phyloP scores from a whole-genome alignment of 2,797 vertebrate species.

The Cossypha caffra region DNA sequence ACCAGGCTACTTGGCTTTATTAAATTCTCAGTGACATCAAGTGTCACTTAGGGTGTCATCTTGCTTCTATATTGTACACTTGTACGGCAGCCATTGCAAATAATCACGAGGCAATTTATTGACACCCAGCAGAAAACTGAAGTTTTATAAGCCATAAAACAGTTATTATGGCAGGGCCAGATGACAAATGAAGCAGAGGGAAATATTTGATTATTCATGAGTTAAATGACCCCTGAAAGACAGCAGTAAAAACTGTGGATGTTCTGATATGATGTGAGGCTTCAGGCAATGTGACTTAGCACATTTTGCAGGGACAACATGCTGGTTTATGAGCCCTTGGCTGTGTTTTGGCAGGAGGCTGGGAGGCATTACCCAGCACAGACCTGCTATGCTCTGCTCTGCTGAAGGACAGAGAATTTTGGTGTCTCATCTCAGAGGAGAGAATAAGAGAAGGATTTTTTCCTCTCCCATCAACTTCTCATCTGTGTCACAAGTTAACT shows the following conservation, averaged over 20 bases:
- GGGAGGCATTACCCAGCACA: not conserved
- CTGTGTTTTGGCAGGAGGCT: not conserved
- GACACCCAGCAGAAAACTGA: not conserved
- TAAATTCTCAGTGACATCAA: not conserved
- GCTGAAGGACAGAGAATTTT: not conserved
- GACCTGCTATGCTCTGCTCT: not conserved
- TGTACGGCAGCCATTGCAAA: not conserved
- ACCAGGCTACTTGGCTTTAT: not conserved
- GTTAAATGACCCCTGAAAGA: not conserved
- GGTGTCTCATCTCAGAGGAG: not conserved
- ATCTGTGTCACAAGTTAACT: not conserved
- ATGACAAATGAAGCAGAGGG: not conserved
- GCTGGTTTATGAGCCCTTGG: not conserved
- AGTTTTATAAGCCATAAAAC: not conserved
- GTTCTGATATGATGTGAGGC: not conserved
- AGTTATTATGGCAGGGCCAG: not conserved
- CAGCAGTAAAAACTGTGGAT: not conserved
- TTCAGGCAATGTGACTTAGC: not conserved
- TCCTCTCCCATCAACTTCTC: not conserved
- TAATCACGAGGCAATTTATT: not conserved
- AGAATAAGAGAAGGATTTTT: not conserved
- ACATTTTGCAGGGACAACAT: not conserved
- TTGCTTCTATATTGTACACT: not conserved
- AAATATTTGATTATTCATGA: not conserved
- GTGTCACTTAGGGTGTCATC: not conserved